A percentile compares a stretch with the other conserved stretches of the same genome.
Evolutionary conservation across 2,888 invertebrate species (phyloP).

Genomic region (Eristalinus aeneus): DNA sequence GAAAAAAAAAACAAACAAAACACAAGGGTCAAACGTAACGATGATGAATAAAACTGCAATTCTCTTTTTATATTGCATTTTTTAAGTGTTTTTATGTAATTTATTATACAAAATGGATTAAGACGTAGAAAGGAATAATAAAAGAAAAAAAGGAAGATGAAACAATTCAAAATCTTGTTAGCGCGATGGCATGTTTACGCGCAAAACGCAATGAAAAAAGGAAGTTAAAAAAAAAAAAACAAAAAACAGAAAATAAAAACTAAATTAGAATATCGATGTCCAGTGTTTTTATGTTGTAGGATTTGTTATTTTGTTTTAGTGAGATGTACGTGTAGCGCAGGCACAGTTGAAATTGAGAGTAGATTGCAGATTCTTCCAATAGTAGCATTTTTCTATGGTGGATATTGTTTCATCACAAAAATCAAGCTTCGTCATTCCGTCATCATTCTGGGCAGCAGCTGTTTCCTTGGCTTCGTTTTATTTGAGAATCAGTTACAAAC

Average conservation of each 20-base stretch:
- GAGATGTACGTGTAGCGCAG: no score
- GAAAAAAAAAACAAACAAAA: neutral
- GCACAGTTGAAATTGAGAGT: no score
- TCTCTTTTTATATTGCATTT: conserved; percentile 51
- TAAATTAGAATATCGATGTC: neutral
- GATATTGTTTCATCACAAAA: no score
- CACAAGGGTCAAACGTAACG: neutral
- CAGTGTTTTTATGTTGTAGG: no score
- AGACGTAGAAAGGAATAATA: neutral
- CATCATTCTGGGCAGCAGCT: no score
- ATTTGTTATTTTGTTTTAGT: no score
- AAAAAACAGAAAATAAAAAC: neutral
- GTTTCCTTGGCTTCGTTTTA: no score
- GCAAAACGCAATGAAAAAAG: neutral
- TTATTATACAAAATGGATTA: conserved; percentile 40
- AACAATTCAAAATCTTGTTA: neutral
- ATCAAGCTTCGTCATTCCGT: no score
- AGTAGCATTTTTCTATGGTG: no score
- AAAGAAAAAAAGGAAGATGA: conserved; percentile 6
- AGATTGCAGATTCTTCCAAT: no score
- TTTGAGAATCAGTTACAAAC: no score
- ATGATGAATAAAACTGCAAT: conserved; percentile 44
- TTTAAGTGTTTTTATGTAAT: conserved; percentile 54
- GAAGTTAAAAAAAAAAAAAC: neutral
- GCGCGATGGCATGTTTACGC: neutral